phyloP scores from a whole-genome alignment of 2,888 invertebrate species.

The Eupithecia tripunctaria region DNA sequence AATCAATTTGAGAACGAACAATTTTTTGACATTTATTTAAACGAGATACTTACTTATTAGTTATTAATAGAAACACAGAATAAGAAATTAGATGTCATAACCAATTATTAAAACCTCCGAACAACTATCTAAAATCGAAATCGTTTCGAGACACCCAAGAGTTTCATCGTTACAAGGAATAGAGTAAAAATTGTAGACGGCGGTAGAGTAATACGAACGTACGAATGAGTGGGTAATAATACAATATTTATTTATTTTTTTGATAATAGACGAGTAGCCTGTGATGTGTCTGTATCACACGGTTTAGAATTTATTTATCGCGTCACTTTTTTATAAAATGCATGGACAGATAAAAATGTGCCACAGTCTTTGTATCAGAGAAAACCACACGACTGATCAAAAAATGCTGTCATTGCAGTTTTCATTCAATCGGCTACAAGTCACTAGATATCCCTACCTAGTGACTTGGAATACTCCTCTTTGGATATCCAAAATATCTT shows the following conservation, averaged over 20 bases:
- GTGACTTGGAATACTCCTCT: not conserved
- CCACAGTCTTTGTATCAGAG: not conserved
- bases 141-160: conserved; percentile 31
- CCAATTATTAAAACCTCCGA: conserved; percentile 38
- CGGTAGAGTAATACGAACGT: not conserved
- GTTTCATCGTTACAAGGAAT: not conserved
- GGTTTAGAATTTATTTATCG: no score
- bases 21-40: not conserved
- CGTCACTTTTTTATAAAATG: no score
- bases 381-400: no score
- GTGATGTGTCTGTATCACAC: no score
- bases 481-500: not conserved
- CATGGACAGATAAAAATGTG: no score
- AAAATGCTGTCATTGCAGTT: no score
- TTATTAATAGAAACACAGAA: not conserved
- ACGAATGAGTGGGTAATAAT: no score
- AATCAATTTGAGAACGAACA: not conserved
- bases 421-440: not conserved
- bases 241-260: no score
- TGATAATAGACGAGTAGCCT: no score
- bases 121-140: conserved; percentile 52
- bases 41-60: not conserved
- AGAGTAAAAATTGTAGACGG: conserved; percentile 5
- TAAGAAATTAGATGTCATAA: conserved; percentile 33
- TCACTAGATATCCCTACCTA: not conserved